Evolutionary conservation across 1,140 invertebrate species (phyloP), one percentile per base, ranked within the genome.

Genomic region (Heliothis virescens): DNA sequence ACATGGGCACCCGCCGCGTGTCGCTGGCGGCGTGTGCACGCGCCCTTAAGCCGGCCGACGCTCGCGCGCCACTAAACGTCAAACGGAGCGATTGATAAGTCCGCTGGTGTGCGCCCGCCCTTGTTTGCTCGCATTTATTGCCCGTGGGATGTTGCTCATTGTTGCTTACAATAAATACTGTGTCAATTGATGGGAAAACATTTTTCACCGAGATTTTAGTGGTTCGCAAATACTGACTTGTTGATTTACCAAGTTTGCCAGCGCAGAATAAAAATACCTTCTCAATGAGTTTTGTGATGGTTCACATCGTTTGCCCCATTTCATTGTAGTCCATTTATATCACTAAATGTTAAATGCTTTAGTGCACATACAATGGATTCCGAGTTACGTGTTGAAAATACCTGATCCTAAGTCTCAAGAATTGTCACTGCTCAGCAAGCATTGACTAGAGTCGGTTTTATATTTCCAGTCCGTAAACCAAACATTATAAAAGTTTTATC

Each of bases 111-210:
- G 50, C 73, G n/a, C 79, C 78, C 83, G 81, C 83, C 88, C 82
- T 74, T 91, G 86, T 91, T 92, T 91, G 86, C 85, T 80, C 84
- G 79, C 72, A 83, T 85, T 89, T 91, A 91, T 90, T 89, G 86
- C 87, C 85, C 86, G 86, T 88, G 89, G 89, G 85, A 86, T 89
- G 90, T 89, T 67, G 80, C 59, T 79, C 80, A 84, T 86, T 88
- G 85, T 88, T 87, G 80, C 80, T 77, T 80, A 81, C 85, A 86
- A 87, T 88, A 86, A 88, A 89, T 85, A 87, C 82, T 85, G 52
- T 82, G 71, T 60, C 72, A 84, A 85, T 85, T 82, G 79, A 82
- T 90, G 89, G 86, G 90, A 89, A 90, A 88, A 90, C 86, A 21
- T 87, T 89, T 89, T 85, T 76, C 83, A 41, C 60, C 13, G 60